Conservation (phyloP, 2,113 vertebrate species). For the Trinectes maculatus region DNA sequence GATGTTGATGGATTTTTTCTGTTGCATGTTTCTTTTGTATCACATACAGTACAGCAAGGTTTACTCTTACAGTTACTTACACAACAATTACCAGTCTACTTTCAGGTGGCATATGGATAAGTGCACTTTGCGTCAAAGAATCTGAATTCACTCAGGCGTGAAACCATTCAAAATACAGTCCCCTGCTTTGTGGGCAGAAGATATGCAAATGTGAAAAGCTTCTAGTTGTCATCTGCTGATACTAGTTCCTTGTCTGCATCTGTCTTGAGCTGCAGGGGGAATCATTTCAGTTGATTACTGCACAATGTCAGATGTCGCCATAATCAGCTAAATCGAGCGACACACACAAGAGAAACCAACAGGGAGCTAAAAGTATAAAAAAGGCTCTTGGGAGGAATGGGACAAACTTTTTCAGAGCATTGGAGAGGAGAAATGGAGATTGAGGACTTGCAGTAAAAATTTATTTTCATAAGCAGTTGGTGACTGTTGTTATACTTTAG, state of each 20-base stretch:
- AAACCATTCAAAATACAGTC: constrained; percentile 30
- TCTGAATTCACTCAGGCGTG: constrained; percentile 38
- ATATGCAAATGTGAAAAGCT: constrained; percentile 58
- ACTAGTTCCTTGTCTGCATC: constrained; percentile 35
- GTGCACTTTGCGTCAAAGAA: constrained; percentile 1
- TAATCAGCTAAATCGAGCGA: constrained; percentile 63
- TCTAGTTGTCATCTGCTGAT: constrained; percentile 45
- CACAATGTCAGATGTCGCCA: constrained; percentile 62
- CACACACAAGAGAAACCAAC: constrained; percentile 39
- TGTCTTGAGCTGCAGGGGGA: constrained; percentile 47
- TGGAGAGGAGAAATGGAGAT: constrained; percentile 7
- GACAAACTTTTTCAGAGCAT: constrained; percentile 11
- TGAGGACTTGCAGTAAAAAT: constrained; percentile 22
- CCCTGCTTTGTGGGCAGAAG: constrained; percentile 43
- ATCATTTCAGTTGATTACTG: constrained; percentile 58
- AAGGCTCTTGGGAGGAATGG: not conserved
- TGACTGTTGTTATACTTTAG: constrained; percentile 30
- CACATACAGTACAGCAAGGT: constrained; percentile 21
- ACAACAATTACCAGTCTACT: constrained; percentile 31
- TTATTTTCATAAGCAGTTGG: constrained; percentile 40
- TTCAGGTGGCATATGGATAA: not conserved
- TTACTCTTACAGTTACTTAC: constrained; percentile 32
- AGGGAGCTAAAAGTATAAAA: constrained; percentile 17
- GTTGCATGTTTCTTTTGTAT: constrained; percentile 29
- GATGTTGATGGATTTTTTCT: constrained; percentile 47